A percentile compares a stretch with the other conserved stretches of the same genome.
Evolutionary conservation across 2,888 invertebrate genomes (phyloP).

Genomic region (Spodoptera littoralis): DNA sequence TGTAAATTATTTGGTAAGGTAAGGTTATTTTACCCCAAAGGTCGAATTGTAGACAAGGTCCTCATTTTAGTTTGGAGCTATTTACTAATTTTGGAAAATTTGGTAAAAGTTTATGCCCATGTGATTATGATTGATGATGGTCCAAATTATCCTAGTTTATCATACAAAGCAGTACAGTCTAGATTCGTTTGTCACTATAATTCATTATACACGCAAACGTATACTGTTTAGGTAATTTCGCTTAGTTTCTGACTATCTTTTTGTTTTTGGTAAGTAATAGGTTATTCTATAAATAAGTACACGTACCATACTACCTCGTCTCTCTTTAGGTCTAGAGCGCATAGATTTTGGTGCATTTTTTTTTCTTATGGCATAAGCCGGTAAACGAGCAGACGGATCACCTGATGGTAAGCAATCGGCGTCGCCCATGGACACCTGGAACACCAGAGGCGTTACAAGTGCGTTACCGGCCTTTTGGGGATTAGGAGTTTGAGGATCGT

Average conservation of each 20-base stretch:
- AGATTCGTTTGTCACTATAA: conserved; percentile 52
- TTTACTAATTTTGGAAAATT: conserved; percentile 14
- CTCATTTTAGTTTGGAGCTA: neutral
- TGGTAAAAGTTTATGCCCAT: conserved; percentile 17
- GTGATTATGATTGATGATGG: conserved; percentile 48
- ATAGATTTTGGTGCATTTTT: neutral
- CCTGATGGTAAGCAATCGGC: too few relatives aligned
- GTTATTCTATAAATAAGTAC: too few relatives aligned
- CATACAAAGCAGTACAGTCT: conserved; percentile 27
- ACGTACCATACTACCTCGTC: too few relatives aligned
- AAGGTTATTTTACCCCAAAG: conserved; percentile 20
- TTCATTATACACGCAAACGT: conserved; percentile 53
- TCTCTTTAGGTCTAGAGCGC: neutral
- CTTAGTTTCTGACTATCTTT: conserved; percentile 27
- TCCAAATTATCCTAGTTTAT: conserved; percentile 38
- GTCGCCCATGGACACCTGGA: too few relatives aligned
- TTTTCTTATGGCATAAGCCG: too few relatives aligned
- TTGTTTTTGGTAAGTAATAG: too few relatives aligned
- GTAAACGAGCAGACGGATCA: too few relatives aligned
- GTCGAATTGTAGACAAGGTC: conserved; percentile 1
- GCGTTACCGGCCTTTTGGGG: too few relatives aligned
- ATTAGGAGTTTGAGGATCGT: too few relatives aligned
- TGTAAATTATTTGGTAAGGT: too few relatives aligned
- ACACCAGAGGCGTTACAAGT: too few relatives aligned
- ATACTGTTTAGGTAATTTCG: conserved; percentile 45